Conservation (phyloP, 1,140 invertebrate genomes). For the Drosophila oshimai region DNA sequence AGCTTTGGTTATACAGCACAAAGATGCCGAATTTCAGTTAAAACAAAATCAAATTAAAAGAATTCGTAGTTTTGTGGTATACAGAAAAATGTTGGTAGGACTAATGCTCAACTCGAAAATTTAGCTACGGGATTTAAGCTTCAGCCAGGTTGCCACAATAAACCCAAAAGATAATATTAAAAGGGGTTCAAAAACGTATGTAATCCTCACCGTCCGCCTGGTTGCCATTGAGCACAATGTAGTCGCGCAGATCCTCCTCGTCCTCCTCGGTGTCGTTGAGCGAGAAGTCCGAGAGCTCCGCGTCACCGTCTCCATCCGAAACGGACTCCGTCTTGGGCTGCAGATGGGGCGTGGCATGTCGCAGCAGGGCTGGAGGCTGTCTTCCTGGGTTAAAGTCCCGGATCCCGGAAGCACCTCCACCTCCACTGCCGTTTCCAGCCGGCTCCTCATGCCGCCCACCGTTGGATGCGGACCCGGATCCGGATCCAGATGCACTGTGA, state of each 20-base stretch:
- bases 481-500: no score
- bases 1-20: no score
- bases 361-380: slow-evolving; percentile 58
- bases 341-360: slow-evolving; percentile 63
- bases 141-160: no score
- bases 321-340: slow-evolving; percentile 74
- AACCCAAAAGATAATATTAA: no score
- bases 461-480: no score
- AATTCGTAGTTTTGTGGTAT: no score
- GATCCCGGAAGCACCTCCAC: neutral
- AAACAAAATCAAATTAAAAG: no score
- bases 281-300: slow-evolving; percentile 76
- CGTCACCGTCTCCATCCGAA: slow-evolving; percentile 66
- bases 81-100: no score
- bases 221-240: slow-evolving; percentile 66
- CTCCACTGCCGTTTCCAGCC: slow-evolving; percentile 1
- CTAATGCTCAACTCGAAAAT: no score
- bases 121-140: no score
- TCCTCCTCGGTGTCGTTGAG: slow-evolving; percentile 81
- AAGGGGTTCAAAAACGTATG: no score
- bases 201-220: slow-evolving; percentile 63
- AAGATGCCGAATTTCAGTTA: no score
- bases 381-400: neutral
- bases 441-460: slow-evolving; percentile 12
- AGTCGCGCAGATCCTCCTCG: slow-evolving; percentile 74